Conservation (phyloP, 2,888 invertebrate species). For the Alentia gelatinosa region DNA sequence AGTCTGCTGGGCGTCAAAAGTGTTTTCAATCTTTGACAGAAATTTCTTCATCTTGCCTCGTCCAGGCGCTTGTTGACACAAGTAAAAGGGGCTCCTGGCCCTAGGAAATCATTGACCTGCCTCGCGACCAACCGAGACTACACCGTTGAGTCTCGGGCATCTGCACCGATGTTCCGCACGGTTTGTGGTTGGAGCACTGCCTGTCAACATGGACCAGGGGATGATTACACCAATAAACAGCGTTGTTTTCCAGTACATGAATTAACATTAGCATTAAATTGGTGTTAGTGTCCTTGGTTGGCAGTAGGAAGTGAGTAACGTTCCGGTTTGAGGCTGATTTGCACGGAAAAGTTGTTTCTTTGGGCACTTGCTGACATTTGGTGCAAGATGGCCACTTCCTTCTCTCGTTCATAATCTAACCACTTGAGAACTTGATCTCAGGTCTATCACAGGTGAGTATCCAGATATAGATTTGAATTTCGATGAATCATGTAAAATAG, state of each 20-base stretch:
- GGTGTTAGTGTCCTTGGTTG: background rate
- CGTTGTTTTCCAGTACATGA: background rate
- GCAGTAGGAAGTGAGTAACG: background rate
- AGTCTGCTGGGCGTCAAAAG: slow-evolving; percentile 69
- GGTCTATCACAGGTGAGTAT: background rate
- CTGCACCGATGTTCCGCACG: background rate
- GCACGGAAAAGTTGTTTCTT: slow-evolving; percentile 1
- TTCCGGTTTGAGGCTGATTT: background rate
- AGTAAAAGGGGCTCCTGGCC: background rate
- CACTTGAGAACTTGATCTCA: background rate
- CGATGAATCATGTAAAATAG: background rate
- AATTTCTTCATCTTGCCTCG: slow-evolving; percentile 57
- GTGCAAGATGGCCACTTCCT: slow-evolving; percentile 55
- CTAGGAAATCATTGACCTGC: slow-evolving; percentile 16
- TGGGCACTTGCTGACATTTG: slow-evolving; percentile 41
- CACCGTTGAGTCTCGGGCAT: background rate
- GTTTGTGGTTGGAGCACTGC: background rate
- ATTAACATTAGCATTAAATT: background rate
- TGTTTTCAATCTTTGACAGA: slow-evolving; percentile 57
- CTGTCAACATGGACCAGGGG: slow-evolving; percentile 9
- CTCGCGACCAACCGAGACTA: background rate
- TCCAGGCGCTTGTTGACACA: background rate
- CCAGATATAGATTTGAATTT: background rate
- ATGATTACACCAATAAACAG: background rate
- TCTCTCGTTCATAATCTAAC: slow-evolving; percentile 52